Base-by-base conservation (phyloP, 2,888 invertebrate genomes). In the Aromia moschata region DNA sequence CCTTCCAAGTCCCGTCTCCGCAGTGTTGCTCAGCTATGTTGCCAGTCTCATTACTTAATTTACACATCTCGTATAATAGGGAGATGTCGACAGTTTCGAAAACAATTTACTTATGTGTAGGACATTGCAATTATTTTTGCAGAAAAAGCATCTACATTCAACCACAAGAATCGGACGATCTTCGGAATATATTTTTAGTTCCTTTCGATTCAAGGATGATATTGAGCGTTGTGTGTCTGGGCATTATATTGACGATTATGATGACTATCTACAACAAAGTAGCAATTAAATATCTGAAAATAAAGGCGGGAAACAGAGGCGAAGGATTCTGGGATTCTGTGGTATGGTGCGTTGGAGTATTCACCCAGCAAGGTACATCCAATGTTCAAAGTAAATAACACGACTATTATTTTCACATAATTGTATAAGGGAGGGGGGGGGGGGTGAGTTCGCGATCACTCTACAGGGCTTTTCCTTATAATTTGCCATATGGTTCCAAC, bases 131-230 rank as follows among this genome's bases (percentile, higher is more conserved):
- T 62, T 51, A 11, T 56, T 33, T 43, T 66, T 66, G 31, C 40
- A 88, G 88, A 82, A 84, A 84, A 64, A 87, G 86, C 64, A 85
- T 88, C 63, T 88, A 87, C 72, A 85, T 87, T 55, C 84, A 84
- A 15, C 86, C 86, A 17, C 84, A 87, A 70, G 85, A 86, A 68
- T 85, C 85, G 0, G 85, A 85, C 0, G 84, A 85, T 0, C 33
- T 65, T 2, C 83, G 86, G 0, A 86, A 88, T 66, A 87, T 88
- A 71, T 88, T 87, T 73, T 67, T 86, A 45, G 84, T 85, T 0
- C 87, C 88, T 0, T 88, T 88, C 69, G 86, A 85, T 63, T 80
- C 79, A 4, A 81, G 81, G 0, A 75, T 88, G 37, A 71, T 87
- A 14, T 75, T 80, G 0, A 85, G 85, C 68, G 87, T 88, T 5